These are phyloP conservation scores for Calliscelio sp. DNA, from an alignment of 2,888 invertebrate species.

Conservation along the genomic window DNA sequence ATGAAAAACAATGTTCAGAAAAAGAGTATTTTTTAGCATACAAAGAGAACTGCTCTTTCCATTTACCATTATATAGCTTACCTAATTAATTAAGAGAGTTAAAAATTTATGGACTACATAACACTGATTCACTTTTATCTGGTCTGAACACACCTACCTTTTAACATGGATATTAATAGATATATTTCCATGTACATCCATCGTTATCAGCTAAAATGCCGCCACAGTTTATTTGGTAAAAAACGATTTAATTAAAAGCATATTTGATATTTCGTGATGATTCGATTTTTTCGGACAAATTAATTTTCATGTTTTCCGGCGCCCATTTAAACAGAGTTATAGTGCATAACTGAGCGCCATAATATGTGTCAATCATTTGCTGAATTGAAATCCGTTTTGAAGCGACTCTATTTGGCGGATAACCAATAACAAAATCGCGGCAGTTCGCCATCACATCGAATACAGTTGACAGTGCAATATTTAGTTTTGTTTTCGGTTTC, in stretches of 20 bases:
- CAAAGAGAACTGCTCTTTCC: too few species aligned
- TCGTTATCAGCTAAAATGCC: too few species aligned
- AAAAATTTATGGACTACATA: too few species aligned
- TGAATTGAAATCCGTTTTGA: constrained; percentile 61
- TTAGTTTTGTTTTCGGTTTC: constrained; percentile 42
- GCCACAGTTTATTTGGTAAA: not conserved
- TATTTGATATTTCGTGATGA: constrained; percentile 12
- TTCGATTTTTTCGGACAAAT: constrained; percentile 17
- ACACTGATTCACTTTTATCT: too few species aligned
- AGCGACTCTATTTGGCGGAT: constrained; percentile 42
- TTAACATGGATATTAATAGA: too few species aligned
- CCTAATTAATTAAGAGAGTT: too few species aligned
- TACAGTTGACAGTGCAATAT: constrained; percentile 42
- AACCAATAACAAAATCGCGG: constrained; percentile 57
- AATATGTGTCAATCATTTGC: constrained; percentile 62
- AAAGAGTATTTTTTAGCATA: too few species aligned
- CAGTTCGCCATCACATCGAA: constrained; percentile 17
- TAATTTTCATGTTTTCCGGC: constrained; percentile 28
- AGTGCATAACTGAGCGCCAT: constrained; percentile 28
- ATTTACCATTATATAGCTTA: too few species aligned
- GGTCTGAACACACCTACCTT: too few species aligned
- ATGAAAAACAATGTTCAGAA: too few species aligned
- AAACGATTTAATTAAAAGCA: not conserved
- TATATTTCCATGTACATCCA: too few species aligned
- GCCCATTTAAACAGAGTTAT: constrained; percentile 29